Evolutionary conservation across 2,888 invertebrate species (phyloP).

Genomic region (Epinotia brunnichana): DNA sequence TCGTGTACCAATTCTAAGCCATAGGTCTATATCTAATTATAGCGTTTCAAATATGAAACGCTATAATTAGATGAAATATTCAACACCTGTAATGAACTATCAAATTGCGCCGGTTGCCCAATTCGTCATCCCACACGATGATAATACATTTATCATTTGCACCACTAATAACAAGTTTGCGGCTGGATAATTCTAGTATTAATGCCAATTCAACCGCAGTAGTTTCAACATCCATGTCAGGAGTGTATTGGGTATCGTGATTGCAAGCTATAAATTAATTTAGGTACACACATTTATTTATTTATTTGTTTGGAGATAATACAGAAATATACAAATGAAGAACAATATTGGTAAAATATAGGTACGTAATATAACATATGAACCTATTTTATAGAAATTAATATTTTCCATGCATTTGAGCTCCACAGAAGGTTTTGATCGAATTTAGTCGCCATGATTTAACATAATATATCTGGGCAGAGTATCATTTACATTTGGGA

Average conservation of each 20-base stretch:
- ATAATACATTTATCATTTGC: constrained; percentile 38
- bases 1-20: background rate
- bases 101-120: constrained; percentile 16
- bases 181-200: constrained; percentile 37
- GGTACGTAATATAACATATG: too few species aligned
- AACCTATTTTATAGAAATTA: too few species aligned
- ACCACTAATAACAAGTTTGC: constrained; percentile 37
- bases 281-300: background rate
- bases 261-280: background rate
- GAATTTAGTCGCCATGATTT: too few species aligned
- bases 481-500: too few species aligned
- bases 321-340: too few species aligned
- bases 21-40: too few species aligned
- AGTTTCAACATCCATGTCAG: constrained; percentile 26
- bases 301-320: too few species aligned
- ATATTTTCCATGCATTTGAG: too few species aligned
- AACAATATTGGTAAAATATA: too few species aligned
- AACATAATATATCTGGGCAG: too few species aligned
- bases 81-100: constrained; percentile 16
- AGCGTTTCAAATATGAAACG: too few species aligned
- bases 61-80: constrained; percentile 16
- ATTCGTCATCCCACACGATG: constrained; percentile 31
- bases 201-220: constrained; percentile 32
- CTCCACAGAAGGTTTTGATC: too few species aligned
- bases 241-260: constrained; percentile 4